Conservation (phyloP, 2,888 invertebrate genomes). For the Cactoblastis cactorum region DNA sequence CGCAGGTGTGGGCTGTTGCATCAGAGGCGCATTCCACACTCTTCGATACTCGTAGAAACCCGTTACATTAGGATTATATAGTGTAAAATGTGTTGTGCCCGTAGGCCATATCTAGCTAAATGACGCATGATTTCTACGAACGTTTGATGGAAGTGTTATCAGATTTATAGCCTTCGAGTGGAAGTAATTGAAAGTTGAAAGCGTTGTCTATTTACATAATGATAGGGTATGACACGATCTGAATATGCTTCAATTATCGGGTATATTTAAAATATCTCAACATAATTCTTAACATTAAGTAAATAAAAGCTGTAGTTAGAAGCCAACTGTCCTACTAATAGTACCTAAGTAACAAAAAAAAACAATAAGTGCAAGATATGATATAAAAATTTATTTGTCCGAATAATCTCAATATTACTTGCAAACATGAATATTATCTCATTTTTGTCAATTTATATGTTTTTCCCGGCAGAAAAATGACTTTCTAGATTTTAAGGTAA, state of each 20-base stretch:
- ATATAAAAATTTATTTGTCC: too few species aligned
- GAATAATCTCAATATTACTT: too few species aligned
- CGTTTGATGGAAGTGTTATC: conserved; percentile 8
- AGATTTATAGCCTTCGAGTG: conserved; percentile 1
- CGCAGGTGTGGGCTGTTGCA: conserved; percentile 56
- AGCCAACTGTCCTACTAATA: too few species aligned
- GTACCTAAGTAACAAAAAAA: too few species aligned
- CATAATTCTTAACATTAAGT: too few species aligned
- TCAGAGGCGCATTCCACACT: conserved; percentile 47
- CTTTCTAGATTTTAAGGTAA: too few species aligned
- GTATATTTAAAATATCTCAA: neutral
- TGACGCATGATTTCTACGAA: conserved; percentile 2
- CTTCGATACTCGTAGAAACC: conserved; percentile 10
- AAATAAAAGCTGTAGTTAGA: too few species aligned
- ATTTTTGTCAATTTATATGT: too few species aligned
- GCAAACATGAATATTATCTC: too few species aligned
- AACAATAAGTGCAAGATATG: too few species aligned
- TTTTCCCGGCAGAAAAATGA: too few species aligned
- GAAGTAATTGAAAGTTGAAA: conserved; percentile 6
- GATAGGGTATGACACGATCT: neutral
- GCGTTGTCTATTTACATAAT: neutral
- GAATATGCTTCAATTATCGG: neutral
- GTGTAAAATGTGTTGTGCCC: conserved; percentile 3
- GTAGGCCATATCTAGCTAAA: neutral
- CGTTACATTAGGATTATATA: conserved; percentile 6